These are phyloP conservation scores for Eulacestoma nigropectus DNA, from an alignment of 2,113 vertebrate species.

Conservation along the genomic window DNA sequence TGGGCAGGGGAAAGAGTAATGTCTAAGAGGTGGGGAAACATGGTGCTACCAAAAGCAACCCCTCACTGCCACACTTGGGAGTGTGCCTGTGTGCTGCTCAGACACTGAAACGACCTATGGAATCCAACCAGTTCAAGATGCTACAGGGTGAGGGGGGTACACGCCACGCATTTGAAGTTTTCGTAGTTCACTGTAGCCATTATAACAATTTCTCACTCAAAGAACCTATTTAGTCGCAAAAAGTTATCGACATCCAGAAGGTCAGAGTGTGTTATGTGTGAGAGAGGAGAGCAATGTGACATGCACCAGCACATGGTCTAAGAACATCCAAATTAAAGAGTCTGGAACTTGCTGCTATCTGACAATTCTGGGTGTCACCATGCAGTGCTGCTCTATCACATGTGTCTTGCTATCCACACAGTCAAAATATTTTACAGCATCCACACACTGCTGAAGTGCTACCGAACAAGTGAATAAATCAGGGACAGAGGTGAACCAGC, in stretches of 20 bases:
- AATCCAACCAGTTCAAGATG: conserved; percentile 24
- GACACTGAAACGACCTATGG: background rate
- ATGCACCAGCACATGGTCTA: background rate
- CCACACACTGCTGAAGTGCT: background rate
- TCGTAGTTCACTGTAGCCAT: background rate
- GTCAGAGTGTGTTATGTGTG: fast-evolving
- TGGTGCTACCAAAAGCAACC: background rate
- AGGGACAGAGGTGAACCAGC: background rate
- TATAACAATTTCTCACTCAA: background rate
- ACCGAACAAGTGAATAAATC: background rate
- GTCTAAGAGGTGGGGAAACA: background rate
- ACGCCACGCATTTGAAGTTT: background rate
- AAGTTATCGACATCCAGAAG: background rate
- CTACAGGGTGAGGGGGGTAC: background rate
- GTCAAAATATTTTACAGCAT: background rate
- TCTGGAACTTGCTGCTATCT: background rate
- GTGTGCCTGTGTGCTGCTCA: background rate
- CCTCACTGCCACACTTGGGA: background rate
- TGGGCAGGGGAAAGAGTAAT: background rate
- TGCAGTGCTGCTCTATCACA: background rate
- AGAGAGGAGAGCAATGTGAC: background rate
- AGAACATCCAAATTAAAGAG: background rate
- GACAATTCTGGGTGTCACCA: background rate
- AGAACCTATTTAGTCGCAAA: background rate
- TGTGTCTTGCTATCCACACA: background rate